A percentile compares a stretch with the other conserved stretches of the same genome.
These are phyloP conservation scores for Noctua janthe DNA, from an alignment of 2,888 invertebrate species.

Conservation along the genomic window DNA sequence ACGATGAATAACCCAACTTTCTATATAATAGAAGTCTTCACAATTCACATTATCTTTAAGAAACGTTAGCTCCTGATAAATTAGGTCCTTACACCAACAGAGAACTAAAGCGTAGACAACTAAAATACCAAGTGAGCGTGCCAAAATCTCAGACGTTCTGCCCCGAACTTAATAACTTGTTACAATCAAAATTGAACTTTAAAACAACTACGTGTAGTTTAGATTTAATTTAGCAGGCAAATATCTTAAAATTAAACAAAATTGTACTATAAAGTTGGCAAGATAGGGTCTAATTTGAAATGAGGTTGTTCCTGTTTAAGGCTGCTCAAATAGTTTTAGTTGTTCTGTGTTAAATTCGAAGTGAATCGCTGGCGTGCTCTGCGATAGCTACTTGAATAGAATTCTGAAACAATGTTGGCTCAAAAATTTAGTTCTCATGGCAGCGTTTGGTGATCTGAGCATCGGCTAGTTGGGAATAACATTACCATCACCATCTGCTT, in stretches of 20 bases:
- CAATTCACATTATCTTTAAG: conserved; percentile 41
- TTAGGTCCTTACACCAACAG: conserved; percentile 71
- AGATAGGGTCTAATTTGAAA: conserved; percentile 45
- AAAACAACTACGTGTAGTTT: conserved; percentile 64
- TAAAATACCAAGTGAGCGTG: conserved; percentile 77
- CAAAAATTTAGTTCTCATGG: conserved; percentile 24
- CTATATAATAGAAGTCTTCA: conserved; percentile 17
- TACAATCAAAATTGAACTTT: conserved; percentile 72
- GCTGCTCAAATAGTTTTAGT: conserved; percentile 72
- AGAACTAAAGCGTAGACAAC: conserved; percentile 71
- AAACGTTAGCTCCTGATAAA: conserved; percentile 69
- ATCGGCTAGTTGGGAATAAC: not conserved
- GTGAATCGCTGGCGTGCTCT: conserved; percentile 66
- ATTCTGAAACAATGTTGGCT: conserved; percentile 58
- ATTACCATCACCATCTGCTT: not conserved
- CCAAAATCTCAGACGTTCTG: conserved; percentile 75
- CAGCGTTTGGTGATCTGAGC: not conserved
- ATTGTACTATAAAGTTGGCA: conserved; percentile 44
- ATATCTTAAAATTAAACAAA: conserved; percentile 29
- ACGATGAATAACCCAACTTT: conserved; percentile 29
- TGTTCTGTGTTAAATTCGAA: conserved; percentile 69
- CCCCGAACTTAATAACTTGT: conserved; percentile 64
- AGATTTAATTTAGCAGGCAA: conserved; percentile 64
- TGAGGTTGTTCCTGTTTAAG: conserved; percentile 29
- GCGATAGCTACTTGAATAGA: conserved; percentile 71